phyloP scores from a whole-genome alignment of 2,797 vertebrate genomes.

The Halcyon chelicuti region DNA sequence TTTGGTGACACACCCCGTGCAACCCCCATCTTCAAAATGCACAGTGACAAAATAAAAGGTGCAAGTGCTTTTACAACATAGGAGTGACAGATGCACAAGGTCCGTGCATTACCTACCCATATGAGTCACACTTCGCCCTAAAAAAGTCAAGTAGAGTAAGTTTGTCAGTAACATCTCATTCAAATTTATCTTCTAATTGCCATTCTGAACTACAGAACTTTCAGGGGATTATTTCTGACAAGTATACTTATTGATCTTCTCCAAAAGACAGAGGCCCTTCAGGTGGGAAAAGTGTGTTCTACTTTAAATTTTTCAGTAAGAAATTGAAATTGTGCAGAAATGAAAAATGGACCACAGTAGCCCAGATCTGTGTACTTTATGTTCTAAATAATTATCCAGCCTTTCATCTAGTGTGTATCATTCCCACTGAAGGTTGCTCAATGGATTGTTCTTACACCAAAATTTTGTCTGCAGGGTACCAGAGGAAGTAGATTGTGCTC shows the following conservation, averaged over 20 bases:
- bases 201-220: not conserved
- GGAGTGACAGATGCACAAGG: not conserved
- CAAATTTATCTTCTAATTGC: not conserved
- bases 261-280: not conserved
- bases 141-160: slow-evolving; percentile 32
- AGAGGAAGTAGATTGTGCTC: not conserved
- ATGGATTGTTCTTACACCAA: not conserved
- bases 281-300: not conserved
- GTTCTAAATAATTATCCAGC: not conserved
- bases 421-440: not conserved
- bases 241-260: not conserved
- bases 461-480: not conserved
- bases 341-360: not conserved
- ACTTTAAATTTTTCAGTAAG: not conserved
- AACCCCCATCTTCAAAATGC: not conserved
- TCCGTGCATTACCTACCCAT: slow-evolving; percentile 57
- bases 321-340: not conserved
- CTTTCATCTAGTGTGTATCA: not conserved
- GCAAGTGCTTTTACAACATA: not conserved
- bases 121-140: slow-evolving; percentile 67
- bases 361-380: not conserved
- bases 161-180: not conserved
- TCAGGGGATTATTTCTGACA: not conserved
- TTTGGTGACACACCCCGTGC: not conserved
- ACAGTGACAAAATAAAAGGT: not conserved